A percentile compares a stretch with the other conserved stretches of the same genome.
phyloP scores from a whole-genome alignment of 1,140 invertebrate genomes.

The Anastrepha ludens region DNA sequence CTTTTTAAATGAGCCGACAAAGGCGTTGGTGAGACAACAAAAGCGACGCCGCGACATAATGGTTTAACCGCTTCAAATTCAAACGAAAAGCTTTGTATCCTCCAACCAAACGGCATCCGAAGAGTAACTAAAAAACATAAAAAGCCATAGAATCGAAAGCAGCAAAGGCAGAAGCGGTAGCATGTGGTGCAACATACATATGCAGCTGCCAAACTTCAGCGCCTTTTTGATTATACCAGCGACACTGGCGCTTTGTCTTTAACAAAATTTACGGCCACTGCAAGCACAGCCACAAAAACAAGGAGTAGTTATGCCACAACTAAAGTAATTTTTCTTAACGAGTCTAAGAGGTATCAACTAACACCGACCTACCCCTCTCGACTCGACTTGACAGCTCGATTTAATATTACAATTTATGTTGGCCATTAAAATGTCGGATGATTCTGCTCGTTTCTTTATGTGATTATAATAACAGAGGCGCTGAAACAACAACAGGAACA shows the following conservation, averaged over 20 bases:
- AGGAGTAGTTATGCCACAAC: neutral
- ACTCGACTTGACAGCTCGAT: slow-evolving; percentile 60
- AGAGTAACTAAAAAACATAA: neutral
- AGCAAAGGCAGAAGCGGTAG: neutral
- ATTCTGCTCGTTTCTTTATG: slow-evolving; percentile 59
- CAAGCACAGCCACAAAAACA: neutral
- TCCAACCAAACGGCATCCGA: neutral
- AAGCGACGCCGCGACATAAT: slow-evolving; percentile 24
- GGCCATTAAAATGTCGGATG: slow-evolving; percentile 61
- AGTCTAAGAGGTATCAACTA: slow-evolving; percentile 53
- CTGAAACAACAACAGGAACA: slow-evolving; percentile 25
- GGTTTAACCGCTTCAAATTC: neutral
- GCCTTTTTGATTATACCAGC: neutral
- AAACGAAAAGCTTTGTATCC: slow-evolving; percentile 9
- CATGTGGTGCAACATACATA: neutral
- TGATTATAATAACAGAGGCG: slow-evolving; percentile 58
- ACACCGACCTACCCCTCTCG: slow-evolving; percentile 53
- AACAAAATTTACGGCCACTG: neutral
- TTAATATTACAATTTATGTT: slow-evolving; percentile 62
- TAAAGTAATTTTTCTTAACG: slow-evolving; percentile 48
- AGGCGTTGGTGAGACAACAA: slow-evolving; percentile 43
- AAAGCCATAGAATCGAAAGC: neutral
- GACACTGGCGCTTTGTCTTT: slow-evolving; percentile 30
- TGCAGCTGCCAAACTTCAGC: slow-evolving; percentile 8
- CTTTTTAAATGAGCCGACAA: slow-evolving; percentile 52